These are phyloP conservation scores for Meriones unguiculatus DNA, from an alignment of 2,113 vertebrate species.

Conservation along the genomic window DNA sequence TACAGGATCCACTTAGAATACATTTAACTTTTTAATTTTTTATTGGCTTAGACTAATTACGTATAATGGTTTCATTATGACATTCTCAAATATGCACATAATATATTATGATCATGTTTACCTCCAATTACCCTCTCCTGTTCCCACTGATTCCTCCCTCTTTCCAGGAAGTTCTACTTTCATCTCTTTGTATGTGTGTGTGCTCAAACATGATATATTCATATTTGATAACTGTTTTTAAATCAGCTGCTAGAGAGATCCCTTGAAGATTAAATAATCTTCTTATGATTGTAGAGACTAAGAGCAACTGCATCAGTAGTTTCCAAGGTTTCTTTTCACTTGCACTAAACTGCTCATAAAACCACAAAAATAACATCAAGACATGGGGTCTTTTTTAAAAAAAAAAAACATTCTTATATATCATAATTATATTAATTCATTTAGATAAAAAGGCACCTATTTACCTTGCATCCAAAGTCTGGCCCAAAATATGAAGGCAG, in stretches of 20 bases:
- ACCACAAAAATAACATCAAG: not conserved
- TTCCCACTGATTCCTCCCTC: not conserved
- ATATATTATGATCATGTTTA: no score
- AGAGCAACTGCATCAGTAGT: not conserved
- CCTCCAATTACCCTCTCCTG: not conserved
- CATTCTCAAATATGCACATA: not conserved
- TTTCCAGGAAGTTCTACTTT: not conserved
- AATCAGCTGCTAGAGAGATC: not conserved
- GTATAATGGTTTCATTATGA: not conserved
- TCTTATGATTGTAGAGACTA: not conserved
- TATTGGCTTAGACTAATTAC: not conserved
- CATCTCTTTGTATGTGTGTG: not conserved
- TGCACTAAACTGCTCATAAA: not conserved
- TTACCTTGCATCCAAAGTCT: conserved; percentile 85
- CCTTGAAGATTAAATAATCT: not conserved
- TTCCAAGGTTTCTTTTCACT: not conserved
- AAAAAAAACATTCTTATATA: not conserved
- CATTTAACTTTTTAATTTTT: not conserved
- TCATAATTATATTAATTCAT: not conserved
- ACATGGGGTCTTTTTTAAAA: not conserved
- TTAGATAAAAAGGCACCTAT: not conserved
- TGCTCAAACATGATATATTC: not conserved
- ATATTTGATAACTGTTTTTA: not conserved
- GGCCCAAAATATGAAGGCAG: conserved; percentile 97
- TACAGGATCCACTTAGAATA: not conserved